A percentile compares a stretch with the other conserved stretches of the same genome.
phyloP scores from a whole-genome alignment of 2,113 vertebrate genomes.

The Catharus bicknelli region DNA sequence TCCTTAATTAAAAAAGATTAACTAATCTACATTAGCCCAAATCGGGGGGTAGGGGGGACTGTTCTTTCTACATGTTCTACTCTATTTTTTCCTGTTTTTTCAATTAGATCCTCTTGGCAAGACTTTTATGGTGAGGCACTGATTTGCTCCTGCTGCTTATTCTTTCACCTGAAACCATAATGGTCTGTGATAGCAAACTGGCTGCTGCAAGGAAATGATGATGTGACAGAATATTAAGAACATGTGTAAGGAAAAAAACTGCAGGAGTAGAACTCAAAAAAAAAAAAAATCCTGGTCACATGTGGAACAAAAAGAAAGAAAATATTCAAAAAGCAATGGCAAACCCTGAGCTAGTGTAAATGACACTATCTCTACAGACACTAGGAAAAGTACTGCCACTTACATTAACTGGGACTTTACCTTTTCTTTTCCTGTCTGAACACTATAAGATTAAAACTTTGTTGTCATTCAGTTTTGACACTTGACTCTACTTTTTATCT shows the following conservation, averaged over 20 bases:
- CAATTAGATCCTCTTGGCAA: neutral
- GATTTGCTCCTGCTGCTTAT: neutral
- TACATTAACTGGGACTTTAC: neutral
- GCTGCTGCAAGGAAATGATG: neutral
- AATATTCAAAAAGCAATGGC: neutral
- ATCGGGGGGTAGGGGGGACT: accelerated
- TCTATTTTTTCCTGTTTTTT: neutral
- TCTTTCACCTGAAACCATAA: conserved; percentile 6
- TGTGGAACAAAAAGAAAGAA: neutral
- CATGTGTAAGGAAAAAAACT: neutral
- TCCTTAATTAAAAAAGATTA: neutral
- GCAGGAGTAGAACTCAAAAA: neutral
- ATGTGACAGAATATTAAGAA: neutral
- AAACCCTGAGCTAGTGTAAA: neutral
- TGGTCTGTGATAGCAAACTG: neutral
- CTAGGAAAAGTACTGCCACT: neutral
- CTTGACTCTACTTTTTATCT: neutral
- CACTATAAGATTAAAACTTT: neutral
- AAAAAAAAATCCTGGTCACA: neutral
- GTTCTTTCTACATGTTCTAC: neutral
- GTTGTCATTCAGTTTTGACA: neutral
- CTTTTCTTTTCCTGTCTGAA: neutral
- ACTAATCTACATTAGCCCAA: neutral
- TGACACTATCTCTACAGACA: neutral
- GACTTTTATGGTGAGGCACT: neutral